Conservation (phyloP, 2,113 vertebrate species). For the Corydoras sp. region DNA sequence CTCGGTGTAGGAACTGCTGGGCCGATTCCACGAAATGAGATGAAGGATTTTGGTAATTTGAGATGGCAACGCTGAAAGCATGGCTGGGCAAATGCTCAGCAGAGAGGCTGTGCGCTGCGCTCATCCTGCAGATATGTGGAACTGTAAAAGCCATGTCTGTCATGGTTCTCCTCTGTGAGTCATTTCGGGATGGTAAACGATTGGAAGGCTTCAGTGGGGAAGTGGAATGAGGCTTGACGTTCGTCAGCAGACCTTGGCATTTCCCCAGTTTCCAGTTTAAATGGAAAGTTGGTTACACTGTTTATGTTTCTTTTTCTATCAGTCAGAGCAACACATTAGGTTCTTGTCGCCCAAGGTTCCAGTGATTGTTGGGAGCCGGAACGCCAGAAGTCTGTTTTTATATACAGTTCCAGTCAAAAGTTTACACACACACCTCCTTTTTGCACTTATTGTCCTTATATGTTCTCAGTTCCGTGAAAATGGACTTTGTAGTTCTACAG, state of each 20-base stretch:
- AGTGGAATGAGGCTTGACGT: slow-evolving; percentile 31
- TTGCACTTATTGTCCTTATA: too few species aligned
- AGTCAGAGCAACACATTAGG: too few species aligned
- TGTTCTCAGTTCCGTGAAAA: too few species aligned
- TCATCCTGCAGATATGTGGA: slow-evolving; percentile 53
- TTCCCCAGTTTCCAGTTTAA: slow-evolving; percentile 31
- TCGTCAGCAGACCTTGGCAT: slow-evolving; percentile 27
- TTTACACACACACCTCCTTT: too few species aligned
- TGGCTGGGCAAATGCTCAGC: slow-evolving; percentile 40
- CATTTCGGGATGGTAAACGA: slow-evolving; percentile 42
- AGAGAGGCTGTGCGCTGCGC: slow-evolving; percentile 38
- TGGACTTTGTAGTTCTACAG: too few species aligned
- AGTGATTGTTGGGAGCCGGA: too few species aligned
- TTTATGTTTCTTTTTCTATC: slow-evolving; percentile 1
- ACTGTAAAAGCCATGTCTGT: slow-evolving; percentile 45
- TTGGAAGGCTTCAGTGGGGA: slow-evolving; percentile 26
- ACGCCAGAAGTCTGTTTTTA: too few species aligned
- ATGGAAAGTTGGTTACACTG: slow-evolving; percentile 28
- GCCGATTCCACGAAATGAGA: slow-evolving; percentile 23
- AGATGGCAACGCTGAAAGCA: slow-evolving; percentile 43
- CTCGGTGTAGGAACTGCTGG: slow-evolving; percentile 33
- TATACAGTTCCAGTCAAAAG: too few species aligned
- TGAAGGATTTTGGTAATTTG: slow-evolving; percentile 44
- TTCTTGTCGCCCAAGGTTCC: too few species aligned
- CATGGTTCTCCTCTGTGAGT: slow-evolving; percentile 31